phyloP scores from a whole-genome alignment of 64 coral and sea anemone genomes.

The Montipora capricornis region DNA sequence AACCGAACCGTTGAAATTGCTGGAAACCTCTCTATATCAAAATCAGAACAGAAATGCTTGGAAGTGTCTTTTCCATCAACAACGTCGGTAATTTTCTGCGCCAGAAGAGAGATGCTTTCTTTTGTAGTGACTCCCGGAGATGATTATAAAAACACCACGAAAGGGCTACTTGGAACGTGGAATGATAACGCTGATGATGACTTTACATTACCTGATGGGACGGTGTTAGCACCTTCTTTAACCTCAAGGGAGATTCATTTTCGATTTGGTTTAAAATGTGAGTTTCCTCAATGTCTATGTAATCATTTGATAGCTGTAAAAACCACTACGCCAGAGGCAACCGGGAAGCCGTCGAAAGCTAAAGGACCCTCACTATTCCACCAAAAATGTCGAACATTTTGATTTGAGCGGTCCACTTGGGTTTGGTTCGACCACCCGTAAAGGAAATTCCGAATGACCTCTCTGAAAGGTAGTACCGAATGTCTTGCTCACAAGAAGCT shows the following conservation, averaged over 20 bases:
- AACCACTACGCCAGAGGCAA: too few species aligned
- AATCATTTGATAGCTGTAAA: not conserved
- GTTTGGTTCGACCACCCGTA: too few species aligned
- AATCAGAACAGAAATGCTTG: slow-evolving; percentile 13
- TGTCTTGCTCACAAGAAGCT: too few species aligned
- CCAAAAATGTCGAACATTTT: too few species aligned
- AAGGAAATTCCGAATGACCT: too few species aligned
- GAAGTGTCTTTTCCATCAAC: slow-evolving; percentile 52
- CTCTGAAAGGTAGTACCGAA: too few species aligned
- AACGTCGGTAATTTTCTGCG: slow-evolving; percentile 26
- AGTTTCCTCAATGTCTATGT: not conserved
- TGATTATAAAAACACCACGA: slow-evolving; percentile 44
- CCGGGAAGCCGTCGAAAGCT: too few species aligned
- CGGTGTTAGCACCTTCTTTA: slow-evolving; percentile 21
- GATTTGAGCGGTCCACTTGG: too few species aligned
- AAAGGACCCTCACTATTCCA: too few species aligned
- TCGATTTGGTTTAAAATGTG: slow-evolving; percentile 70
- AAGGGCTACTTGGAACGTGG: slow-evolving; percentile 71
- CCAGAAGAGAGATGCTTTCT: slow-evolving; percentile 36
- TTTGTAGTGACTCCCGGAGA: slow-evolving; percentile 32
- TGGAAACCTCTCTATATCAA: slow-evolving; percentile 40
- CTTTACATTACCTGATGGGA: slow-evolving; percentile 66
- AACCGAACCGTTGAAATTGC: slow-evolving; percentile 14
- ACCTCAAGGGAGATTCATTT: slow-evolving; percentile 46
- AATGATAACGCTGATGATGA: slow-evolving; percentile 61